These are phyloP conservation scores for Cerceris ruficornis DNA, from an alignment of 2,888 invertebrate species.

Conservation along the genomic window DNA sequence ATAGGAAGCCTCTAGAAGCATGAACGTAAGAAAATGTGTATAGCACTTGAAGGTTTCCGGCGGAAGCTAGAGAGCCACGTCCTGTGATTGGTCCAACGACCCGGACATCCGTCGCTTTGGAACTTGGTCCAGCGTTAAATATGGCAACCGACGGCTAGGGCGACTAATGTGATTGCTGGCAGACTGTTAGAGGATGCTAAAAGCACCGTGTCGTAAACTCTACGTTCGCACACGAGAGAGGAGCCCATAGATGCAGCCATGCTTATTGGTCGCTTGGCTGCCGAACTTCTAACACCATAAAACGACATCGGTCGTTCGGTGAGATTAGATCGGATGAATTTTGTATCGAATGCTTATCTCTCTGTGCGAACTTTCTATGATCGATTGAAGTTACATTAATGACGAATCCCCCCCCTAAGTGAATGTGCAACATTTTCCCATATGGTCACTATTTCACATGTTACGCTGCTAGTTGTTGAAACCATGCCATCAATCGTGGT, in stretches of 20 bases:
- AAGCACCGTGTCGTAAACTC: slow-evolving; percentile 73
- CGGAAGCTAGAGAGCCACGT: slow-evolving; percentile 30
- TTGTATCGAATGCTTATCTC: slow-evolving; percentile 9
- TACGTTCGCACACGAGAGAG: slow-evolving; percentile 41
- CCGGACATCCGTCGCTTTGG: slow-evolving; percentile 67
- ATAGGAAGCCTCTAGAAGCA: neutral
- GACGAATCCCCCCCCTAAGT: too few species aligned
- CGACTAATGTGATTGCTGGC: slow-evolving; percentile 75
- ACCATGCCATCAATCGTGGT: too few species aligned
- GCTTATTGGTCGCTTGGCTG: slow-evolving; percentile 55
- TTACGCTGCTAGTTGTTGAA: too few species aligned
- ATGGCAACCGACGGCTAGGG: slow-evolving; percentile 64
- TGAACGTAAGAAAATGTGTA: slow-evolving; percentile 31
- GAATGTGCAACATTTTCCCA: too few species aligned
- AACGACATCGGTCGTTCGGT: slow-evolving; percentile 22
- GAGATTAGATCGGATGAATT: slow-evolving; percentile 44
- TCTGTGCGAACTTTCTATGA: neutral
- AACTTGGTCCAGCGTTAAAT: slow-evolving; percentile 71
- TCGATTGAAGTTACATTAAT: neutral
- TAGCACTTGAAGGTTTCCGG: slow-evolving; percentile 22
- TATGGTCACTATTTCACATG: too few species aligned
- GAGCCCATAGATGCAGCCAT: slow-evolving; percentile 35
- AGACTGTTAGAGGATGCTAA: slow-evolving; percentile 71
- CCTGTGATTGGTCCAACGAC: slow-evolving; percentile 61
- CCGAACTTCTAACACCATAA: slow-evolving; percentile 52